Conservation (phyloP, 2,888 invertebrate genomes). For the Lycocerus yunnanus region DNA sequence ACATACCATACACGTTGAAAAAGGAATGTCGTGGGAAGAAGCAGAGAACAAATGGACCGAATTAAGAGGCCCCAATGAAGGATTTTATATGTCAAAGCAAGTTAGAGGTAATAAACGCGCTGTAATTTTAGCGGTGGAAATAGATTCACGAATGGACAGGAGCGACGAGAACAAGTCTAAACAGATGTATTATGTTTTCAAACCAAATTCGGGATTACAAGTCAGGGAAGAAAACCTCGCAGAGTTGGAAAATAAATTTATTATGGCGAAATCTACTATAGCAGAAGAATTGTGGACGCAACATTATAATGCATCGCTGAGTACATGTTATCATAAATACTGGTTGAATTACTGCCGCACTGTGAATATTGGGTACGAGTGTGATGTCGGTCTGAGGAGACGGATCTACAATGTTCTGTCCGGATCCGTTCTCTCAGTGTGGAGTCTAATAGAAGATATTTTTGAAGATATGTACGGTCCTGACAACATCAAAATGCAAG, state of each 20-base stretch:
- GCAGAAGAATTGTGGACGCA: constrained; percentile 90
- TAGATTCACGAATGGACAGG: constrained; percentile 61
- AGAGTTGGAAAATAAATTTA: constrained; percentile 92
- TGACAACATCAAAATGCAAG: constrained; percentile 95
- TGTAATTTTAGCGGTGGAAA: constrained; percentile 81
- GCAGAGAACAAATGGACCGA: constrained; percentile 82
- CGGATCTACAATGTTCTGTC: constrained; percentile 92
- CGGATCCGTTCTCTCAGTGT: constrained; percentile 97
- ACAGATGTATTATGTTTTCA: constrained; percentile 73
- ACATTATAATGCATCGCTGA: constrained; percentile 83
- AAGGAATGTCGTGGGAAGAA: constrained; percentile 89
- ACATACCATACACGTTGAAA: constrained; percentile 90
- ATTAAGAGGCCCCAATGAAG: constrained; percentile 77
- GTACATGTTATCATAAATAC: constrained; percentile 90
- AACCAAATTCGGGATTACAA: constrained; percentile 93
- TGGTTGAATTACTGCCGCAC: constrained; percentile 91
- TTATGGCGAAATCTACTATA: constrained; percentile 68
- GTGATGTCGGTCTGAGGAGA: constrained; percentile 91
- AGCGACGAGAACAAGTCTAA: constrained; percentile 71
- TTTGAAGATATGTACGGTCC: constrained; percentile 76
- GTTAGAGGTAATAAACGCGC: constrained; percentile 83
- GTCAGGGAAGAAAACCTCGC: constrained; percentile 82
- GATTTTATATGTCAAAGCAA: constrained; percentile 90
- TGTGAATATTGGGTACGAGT: constrained; percentile 73
- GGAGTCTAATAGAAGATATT: constrained; percentile 92